These are phyloP conservation scores for Trachymyrmex cornetzi DNA, from an alignment of 1,140 invertebrate genomes.

Conservation along the genomic window DNA sequence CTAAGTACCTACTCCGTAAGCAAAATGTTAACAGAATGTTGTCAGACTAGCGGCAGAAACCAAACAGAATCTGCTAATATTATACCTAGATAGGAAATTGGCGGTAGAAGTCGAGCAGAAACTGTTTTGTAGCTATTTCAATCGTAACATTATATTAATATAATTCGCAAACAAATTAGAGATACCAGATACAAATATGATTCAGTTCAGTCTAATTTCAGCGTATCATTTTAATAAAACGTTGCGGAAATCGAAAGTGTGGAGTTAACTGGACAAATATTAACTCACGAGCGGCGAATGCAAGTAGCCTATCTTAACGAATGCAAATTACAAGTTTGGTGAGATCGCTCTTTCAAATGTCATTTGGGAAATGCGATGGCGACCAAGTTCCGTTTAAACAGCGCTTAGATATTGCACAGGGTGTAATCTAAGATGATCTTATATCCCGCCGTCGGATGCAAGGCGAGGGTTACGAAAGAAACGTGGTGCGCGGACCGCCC, in stretches of 20 bases:
- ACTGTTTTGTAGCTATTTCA: too few relatives aligned
- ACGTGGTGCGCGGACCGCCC: conserved; percentile 62
- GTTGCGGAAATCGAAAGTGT: neutral
- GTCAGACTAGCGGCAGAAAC: too few relatives aligned
- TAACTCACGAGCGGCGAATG: neutral
- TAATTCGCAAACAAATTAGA: neutral
- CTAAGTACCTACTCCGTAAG: too few relatives aligned
- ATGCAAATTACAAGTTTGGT: conserved; percentile 15
- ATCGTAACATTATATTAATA: neutral
- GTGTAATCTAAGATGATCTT: conserved; percentile 53
- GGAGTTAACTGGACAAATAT: neutral
- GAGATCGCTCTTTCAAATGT: conserved; percentile 20
- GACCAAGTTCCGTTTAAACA: neutral
- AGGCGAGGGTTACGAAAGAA: conserved; percentile 56
- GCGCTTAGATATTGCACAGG: conserved; percentile 11
- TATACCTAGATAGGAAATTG: too few relatives aligned
- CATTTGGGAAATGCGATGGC: conserved; percentile 1
- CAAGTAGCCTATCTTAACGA: neutral
- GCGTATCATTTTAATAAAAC: neutral
- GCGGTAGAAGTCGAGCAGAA: too few relatives aligned
- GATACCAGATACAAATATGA: neutral
- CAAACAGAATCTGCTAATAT: too few relatives aligned
- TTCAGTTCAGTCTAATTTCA: neutral
- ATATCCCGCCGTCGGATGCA: conserved; percentile 14
- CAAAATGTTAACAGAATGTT: too few relatives aligned